Evolutionary conservation across 1,140 invertebrate genomes (phyloP), one percentile per base, ranked within the genome.

Genomic region (Xylocopa sonorina): DNA sequence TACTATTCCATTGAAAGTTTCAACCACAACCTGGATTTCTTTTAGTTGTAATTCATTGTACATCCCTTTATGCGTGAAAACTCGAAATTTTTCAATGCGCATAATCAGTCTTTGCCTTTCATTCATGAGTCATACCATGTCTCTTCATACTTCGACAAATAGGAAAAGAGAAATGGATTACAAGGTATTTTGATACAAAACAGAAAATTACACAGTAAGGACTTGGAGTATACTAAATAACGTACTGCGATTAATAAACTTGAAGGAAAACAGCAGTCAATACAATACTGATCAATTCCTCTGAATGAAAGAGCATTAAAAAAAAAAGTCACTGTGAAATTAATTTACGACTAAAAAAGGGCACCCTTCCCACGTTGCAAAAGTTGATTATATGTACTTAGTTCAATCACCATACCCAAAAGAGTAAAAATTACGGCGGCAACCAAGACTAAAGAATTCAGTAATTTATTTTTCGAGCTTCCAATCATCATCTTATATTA

Each of bases 401-500:
- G 51, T 63, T 67, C 76, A 64, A 68, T 89, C 76, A 88, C 82
- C 83, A 80, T 82, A 79, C 82, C 64, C 80, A 74, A n/a, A n/a
- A 78, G 77, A 82, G 78, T 85, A 86, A 80, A n/a, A 78, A 89
- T 88, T 89, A 86, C 82, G n/a, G 81, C 77, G 83, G 72, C 84
- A 87, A 83, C 84, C 80, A 83, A 87, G 50, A 86, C 80, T 86
- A 87, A 67, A 87, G 75, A 83, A 84, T 89, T 84, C 78, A 82
- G 88, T 87, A 87, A 89, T 89, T 90, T 90, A 86, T 90, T 89
- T 90, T 89, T 87, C 76, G 68, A 85, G 58, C 53, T 83, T 89
- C n/a, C 82, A 69, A 83, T 86, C 46, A 71, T 84, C 79, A 77
- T 89, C 60, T 87, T 84, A 87, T 77, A 60, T 88, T 48, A 81